Conservation (phyloP, 2,113 vertebrate species). For the Zonotrichia leucophrys region DNA sequence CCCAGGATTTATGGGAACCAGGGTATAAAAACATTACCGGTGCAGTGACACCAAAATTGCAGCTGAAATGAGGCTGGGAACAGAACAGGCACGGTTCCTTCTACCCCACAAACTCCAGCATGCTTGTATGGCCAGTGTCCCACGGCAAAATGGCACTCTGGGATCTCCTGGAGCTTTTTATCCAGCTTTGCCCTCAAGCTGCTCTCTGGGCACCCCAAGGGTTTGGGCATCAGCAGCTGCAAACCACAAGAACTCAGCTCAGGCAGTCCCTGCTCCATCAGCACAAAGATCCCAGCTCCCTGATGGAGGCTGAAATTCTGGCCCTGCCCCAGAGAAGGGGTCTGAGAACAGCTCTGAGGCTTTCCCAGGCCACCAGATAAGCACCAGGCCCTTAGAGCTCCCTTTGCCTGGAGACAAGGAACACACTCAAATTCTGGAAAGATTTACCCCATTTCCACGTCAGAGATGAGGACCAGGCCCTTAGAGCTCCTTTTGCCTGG, state of each 20-base stretch:
- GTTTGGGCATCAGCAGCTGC: not conserved
- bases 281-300: not conserved
- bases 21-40: not conserved
- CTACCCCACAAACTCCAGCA: not conserved
- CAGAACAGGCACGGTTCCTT: not conserved
- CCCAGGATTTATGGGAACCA: not conserved
- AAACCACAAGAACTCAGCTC: not conserved
- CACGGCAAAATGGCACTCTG: not conserved
- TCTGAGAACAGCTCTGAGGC: not conserved
- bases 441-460: no score
- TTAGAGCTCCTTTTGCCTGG: no score
- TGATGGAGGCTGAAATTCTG: fast-evolving
- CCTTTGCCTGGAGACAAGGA: not conserved
- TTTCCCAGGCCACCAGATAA: not conserved
- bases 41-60: not conserved
- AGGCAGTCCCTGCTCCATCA: not conserved
- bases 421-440: not conserved
- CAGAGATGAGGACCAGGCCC: no score
- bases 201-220: not conserved
- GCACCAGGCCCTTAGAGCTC: not conserved
- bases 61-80: conserved; percentile 49
- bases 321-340: no score
- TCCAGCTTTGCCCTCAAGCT: not conserved
- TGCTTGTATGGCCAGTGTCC: fast-evolving
- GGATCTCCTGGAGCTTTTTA: not conserved